phyloP scores from a whole-genome alignment of 2,797 vertebrate species.

The Myripristis jacobus region DNA sequence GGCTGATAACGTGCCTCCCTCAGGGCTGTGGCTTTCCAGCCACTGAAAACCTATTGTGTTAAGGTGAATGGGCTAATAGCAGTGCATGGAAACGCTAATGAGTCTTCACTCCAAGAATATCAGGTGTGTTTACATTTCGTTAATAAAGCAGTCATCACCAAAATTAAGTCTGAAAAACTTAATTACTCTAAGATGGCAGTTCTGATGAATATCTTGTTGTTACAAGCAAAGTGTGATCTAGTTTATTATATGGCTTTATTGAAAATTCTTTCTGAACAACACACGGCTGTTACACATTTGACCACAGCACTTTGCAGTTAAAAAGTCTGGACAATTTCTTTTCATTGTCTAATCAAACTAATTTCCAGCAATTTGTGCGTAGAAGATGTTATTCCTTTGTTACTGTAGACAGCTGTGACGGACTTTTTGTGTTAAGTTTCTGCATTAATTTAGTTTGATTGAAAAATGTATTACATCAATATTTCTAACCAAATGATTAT shows the following conservation, averaged over 20 bases:
- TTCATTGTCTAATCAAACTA: neutral
- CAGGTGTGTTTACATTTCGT: slow-evolving; percentile 46
- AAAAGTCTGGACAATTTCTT: too few relatives aligned
- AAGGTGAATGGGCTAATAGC: slow-evolving; percentile 40
- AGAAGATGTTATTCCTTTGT: neutral
- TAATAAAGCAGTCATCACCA: slow-evolving; percentile 35
- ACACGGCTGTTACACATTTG: neutral
- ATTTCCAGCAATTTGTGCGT: too few relatives aligned
- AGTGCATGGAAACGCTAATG: slow-evolving; percentile 49
- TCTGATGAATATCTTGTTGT: neutral
- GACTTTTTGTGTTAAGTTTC: neutral
- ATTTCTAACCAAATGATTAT: neutral
- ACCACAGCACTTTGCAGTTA: neutral
- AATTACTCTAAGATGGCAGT: slow-evolving; percentile 4
- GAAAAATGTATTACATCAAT: neutral
- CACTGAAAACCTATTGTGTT: slow-evolving; percentile 43
- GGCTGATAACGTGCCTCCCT: slow-evolving; percentile 54
- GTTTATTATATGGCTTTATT: too few relatives aligned
- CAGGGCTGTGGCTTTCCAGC: slow-evolving; percentile 13
- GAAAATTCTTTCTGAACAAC: too few relatives aligned
- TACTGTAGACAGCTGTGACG: neutral
- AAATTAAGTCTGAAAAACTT: slow-evolving; percentile 35
- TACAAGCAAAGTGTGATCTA: neutral
- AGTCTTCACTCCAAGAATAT: slow-evolving; percentile 43
- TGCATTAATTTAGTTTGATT: neutral